Conservation (phyloP, 2,888 invertebrate genomes). For the Sussaba pulchella region DNA sequence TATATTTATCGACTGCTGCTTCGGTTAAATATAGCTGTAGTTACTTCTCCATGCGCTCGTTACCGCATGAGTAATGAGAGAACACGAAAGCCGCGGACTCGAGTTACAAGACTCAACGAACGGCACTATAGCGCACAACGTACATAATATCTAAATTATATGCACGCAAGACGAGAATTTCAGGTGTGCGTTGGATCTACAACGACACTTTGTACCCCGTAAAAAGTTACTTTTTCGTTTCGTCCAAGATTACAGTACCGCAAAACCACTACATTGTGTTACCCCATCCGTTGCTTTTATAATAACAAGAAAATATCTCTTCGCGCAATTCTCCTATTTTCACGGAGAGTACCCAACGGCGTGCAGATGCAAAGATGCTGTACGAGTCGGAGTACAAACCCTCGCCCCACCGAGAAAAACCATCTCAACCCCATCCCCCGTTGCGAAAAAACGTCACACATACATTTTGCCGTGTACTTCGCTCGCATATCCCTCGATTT, state of each 20-base stretch:
- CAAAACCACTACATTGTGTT: constrained; percentile 16
- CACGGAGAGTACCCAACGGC: constrained; percentile 4
- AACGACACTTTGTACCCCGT: not conserved
- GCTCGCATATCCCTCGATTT: constrained; percentile 32
- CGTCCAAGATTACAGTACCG: constrained; percentile 12
- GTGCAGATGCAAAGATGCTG: constrained; percentile 18
- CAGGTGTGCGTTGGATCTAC: constrained; percentile 5
- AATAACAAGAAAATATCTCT: constrained; percentile 17
- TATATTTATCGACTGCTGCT: too few species aligned
- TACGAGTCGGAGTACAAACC: constrained; percentile 12
- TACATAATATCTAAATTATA: not conserved
- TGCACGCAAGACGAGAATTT: constrained; percentile 1
- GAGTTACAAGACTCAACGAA: not conserved
- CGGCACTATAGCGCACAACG: not conserved
- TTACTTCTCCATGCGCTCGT: not conserved
- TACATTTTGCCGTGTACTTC: constrained; percentile 14
- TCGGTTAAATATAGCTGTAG: too few species aligned
- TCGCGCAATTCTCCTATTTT: constrained; percentile 25
- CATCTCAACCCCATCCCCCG: constrained; percentile 39
- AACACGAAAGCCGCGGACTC: constrained; percentile 3
- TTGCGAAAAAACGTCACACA: constrained; percentile 14
- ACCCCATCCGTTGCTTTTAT: not conserved
- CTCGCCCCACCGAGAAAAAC: constrained; percentile 8
- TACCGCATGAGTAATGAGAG: constrained; percentile 15
- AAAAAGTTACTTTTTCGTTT: constrained; percentile 21